A percentile compares a stretch with the other conserved stretches of the same genome.
phyloP scores from a whole-genome alignment of 2,113 vertebrate genomes.

The Chionomys nivalis region DNA sequence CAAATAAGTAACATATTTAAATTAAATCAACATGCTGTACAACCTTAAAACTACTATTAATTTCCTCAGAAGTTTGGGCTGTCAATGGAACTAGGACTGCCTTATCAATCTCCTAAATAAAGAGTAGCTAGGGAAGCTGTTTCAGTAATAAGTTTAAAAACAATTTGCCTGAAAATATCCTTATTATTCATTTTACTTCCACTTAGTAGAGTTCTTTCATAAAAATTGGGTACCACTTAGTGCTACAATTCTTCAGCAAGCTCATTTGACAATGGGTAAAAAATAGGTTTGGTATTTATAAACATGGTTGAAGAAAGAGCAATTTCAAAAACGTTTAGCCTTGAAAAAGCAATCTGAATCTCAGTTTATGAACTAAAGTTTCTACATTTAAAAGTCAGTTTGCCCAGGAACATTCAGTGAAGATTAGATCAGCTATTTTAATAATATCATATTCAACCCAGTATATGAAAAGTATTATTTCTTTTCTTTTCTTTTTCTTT shows the following conservation, averaged over 20 bases:
- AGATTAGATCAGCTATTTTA: conserved; percentile 39
- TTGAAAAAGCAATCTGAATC: not conserved
- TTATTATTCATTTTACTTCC: conserved; percentile 40
- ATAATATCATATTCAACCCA: conserved; percentile 13
- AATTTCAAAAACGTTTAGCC: conserved; percentile 22
- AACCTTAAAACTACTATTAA: not conserved
- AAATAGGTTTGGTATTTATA: conserved; percentile 55
- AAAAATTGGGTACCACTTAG: conserved; percentile 33
- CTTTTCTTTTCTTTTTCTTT: no score
- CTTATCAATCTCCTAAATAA: conserved; percentile 39
- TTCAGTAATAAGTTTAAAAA: conserved; percentile 17
- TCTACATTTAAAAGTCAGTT: conserved; percentile 45
- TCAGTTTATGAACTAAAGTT: conserved; percentile 10
- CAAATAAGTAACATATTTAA: conserved; percentile 44
- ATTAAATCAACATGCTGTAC: conserved; percentile 4
- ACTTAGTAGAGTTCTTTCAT: conserved; percentile 37
- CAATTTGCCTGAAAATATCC: conserved; percentile 20
- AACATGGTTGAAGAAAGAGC: conserved; percentile 3
- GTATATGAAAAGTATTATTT: not conserved
- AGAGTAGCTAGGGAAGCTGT: not conserved
- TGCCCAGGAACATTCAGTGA: not conserved
- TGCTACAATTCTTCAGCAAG: conserved; percentile 10
- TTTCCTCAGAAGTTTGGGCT: not conserved
- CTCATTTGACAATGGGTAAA: conserved; percentile 29
- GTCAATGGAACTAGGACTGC: not conserved